Evolutionary conservation across 2,113 vertebrate genomes (phyloP).

Genomic region (Phalacrocorax carbo): DNA sequence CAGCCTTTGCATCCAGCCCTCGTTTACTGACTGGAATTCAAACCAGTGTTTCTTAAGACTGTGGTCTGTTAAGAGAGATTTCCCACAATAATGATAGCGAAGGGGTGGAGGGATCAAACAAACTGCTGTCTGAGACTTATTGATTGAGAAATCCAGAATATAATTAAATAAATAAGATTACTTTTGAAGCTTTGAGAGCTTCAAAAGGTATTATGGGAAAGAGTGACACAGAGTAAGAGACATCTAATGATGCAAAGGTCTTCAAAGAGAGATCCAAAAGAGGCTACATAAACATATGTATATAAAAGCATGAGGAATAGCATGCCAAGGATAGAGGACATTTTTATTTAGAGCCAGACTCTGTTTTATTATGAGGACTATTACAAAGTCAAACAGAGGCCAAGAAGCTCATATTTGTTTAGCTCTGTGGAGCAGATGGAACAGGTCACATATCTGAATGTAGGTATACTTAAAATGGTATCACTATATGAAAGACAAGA

Average conservation of each 20-base stretch:
- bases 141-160: neutral
- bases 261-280: neutral
- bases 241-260: neutral
- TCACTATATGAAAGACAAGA: neutral
- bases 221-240: neutral
- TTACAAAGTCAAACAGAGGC: neutral
- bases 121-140: neutral
- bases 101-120: neutral
- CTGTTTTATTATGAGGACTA: neutral
- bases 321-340: neutral
- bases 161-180: neutral
- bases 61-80: neutral
- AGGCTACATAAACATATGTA: rapidly evolving
- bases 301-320: neutral
- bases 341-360: neutral
- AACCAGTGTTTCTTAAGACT: neutral
- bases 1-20: neutral
- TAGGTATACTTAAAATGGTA: neutral
- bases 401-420: neutral
- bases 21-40: neutral
- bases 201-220: neutral
- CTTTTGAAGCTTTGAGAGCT: neutral
- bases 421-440: neutral
- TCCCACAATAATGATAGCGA: neutral
- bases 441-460: neutral